A percentile compares a stretch with the other conserved stretches of the same genome.
These are phyloP conservation scores for Pseudococcus longispinus DNA, from an alignment of 2,888 invertebrate species.

Conservation along the genomic window DNA sequence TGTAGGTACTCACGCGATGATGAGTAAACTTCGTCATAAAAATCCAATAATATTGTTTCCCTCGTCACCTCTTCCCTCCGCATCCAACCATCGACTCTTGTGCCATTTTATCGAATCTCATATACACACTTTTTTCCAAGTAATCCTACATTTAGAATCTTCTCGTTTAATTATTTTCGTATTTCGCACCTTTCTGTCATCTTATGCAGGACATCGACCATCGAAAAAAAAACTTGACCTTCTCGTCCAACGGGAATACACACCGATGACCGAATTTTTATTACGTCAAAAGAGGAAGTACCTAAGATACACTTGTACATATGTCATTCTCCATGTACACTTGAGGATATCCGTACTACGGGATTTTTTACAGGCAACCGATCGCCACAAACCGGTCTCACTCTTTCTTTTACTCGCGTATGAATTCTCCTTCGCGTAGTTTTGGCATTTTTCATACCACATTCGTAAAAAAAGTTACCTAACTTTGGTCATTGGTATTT, in stretches of 20 bases:
- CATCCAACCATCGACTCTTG: too few relatives aligned
- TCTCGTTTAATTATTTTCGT: neutral
- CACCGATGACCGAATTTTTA: constrained; percentile 1
- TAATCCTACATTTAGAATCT: neutral
- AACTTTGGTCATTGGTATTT: neutral
- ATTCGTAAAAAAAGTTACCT: neutral
- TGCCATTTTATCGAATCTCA: neutral
- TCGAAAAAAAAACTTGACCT: neutral
- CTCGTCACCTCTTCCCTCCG: neutral
- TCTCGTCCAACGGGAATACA: neutral
- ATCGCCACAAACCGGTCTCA: neutral
- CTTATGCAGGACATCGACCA: neutral
- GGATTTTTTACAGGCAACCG: neutral
- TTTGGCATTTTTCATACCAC: neutral
- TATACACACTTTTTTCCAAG: neutral
- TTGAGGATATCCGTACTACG: neutral
- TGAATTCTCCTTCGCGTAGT: neutral
- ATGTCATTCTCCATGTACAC: neutral
- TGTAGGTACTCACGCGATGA: neutral
- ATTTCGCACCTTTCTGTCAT: neutral
- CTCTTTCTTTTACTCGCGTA: neutral
- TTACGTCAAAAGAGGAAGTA: constrained; percentile 1
- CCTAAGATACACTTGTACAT: neutral
- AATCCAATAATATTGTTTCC: neutral
- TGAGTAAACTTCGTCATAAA: neutral